These are phyloP conservation scores for Actinemys pallida DNA, from an alignment of 2,113 vertebrate genomes.

Conservation along the genomic window DNA sequence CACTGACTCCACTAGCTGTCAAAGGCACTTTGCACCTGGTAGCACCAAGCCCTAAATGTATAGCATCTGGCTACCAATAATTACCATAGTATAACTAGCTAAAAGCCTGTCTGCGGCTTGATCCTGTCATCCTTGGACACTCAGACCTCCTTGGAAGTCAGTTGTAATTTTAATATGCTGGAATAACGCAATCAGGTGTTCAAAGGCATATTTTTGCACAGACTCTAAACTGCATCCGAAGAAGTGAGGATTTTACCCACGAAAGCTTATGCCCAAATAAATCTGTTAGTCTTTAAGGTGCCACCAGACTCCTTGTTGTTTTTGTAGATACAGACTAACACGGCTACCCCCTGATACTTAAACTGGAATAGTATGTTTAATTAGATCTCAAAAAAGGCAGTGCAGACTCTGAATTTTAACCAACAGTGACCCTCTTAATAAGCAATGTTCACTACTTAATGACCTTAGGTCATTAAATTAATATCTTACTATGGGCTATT, in stretches of 20 bases:
- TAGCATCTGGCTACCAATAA: background rate
- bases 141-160: fast-evolving
- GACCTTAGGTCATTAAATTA: background rate
- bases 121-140: background rate
- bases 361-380: background rate
- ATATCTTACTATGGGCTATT: background rate
- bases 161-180: background rate
- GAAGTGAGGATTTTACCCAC: no score
- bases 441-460: background rate
- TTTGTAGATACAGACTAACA: no score
- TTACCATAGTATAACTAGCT: background rate
- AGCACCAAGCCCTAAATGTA: background rate
- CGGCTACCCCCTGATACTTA: no score
- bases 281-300: no score
- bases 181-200: fast-evolving
- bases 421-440: background rate
- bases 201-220: background rate
- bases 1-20: conserved; percentile 52
- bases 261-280: no score
- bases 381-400: background rate
- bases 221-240: background rate
- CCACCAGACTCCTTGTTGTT: no score
- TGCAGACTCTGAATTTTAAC: background rate
- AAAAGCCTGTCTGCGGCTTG: background rate
- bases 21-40: conserved; percentile 43